Evolutionary conservation across 2,113 vertebrate genomes (phyloP), one percentile per base, ranked within the genome.

Genomic region (Ophthalmotilapia sp.): DNA sequence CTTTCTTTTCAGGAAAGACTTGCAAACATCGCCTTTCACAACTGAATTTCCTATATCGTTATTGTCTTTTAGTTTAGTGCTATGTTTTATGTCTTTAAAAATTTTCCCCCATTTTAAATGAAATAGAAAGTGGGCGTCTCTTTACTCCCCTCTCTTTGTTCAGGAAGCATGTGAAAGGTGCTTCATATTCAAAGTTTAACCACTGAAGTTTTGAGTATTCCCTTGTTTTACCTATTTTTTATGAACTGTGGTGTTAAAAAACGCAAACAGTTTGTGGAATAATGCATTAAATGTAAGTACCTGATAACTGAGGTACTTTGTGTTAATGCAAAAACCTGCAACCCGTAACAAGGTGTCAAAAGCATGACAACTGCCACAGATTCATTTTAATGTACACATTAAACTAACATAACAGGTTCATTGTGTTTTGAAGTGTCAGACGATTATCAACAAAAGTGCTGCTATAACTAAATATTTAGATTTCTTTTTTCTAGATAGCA

Each of bases 181-280:
- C 42, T 49, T 77, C 70, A 49, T 12, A 77, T n/a, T 77, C 15
- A 51, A n/a, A n/a, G 23, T 77, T 77, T 77, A 31, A 77, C 45
- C 70, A n/a, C 42, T 49, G 15, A 31, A n/a, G 13, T 12, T 77
- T 77, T 31, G 42, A 75, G 23, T 77, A 11, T 75, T 49, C 15
- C 23, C 68, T 8, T 49, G 9, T 75, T 49, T 75, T 75, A 31
- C 70, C 26, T 49, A 19, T 10, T 49, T 49, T 49, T 12, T 47
- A 77, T 77, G 17, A 77, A 77, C 11, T 12, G 17, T 49, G 45
- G 45, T 10, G 11, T 51, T 17, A 12, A 49, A 77, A 51, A 77
- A n/a, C 14, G 58, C 4, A 65, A 65, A 38, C 19, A 2, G 10
- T 77, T 77, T 77, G 26, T 51, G 45, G 45, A 12, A 51, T 77